Evolutionary conservation across 2,888 invertebrate species (phyloP), one percentile per base, ranked within the genome.

Genomic region (Myopa testacea): DNA sequence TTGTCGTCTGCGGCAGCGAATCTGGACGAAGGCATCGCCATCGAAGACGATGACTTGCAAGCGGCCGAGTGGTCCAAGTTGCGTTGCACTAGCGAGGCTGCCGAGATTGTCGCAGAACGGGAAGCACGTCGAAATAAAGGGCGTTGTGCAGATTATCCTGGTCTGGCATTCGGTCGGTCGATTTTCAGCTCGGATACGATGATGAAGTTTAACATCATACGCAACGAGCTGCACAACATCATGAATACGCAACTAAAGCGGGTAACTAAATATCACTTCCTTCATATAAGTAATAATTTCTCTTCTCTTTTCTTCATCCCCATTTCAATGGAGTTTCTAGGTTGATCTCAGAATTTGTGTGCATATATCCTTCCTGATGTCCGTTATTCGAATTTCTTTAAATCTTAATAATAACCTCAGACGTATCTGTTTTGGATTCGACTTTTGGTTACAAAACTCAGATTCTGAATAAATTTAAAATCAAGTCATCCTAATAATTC

Each of bases 161-260:
- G 97, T 45, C 90, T 97, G 78, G 96, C 96, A 2, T 96, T 97
- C 88, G 96, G 96, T 74, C 94, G 95, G 83, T 96, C 96, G 81
- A 95, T 97, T 87, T 97, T 97, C 91, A 97, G 96, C 87, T 97
- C 98, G 78, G 98, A 97, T 88, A 98, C 98, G 12, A 94, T 98
- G 94, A 98, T 98, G 95, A 98, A 98, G 91, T 98, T 98, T 90
- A 96, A 95, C 89, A 94, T 98, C 84, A 98, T 98, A 89, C 94
- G 95, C 89, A 98, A 98, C 90, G 98, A 98, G 91, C 93, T 98
- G 89, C 97, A 98, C 92, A 98, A 98, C 91, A 97, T 98, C 89
- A 96, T 96, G 93, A 95, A 96, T 90, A 96, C 96, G 89, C 97
- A 98, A 90, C 92, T 98, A 84, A 97, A 96, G 93, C 93, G 97